Conservation (phyloP, 2,888 invertebrate species). For the Drosophila prostipennis region DNA sequence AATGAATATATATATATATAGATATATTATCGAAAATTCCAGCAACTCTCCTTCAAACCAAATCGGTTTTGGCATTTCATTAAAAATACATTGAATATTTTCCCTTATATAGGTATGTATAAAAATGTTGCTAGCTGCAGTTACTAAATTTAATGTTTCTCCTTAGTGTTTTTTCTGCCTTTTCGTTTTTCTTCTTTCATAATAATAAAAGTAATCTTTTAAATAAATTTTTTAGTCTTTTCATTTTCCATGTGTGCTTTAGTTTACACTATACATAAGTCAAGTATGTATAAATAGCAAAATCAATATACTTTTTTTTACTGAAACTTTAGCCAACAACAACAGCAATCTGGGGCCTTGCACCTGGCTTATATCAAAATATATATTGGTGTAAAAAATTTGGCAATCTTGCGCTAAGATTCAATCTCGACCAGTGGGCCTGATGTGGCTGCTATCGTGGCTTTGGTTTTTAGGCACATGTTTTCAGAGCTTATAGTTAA, state of each 20-base stretch:
- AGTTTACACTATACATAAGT: conserved; percentile 71
- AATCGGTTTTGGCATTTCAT: conserved; percentile 64
- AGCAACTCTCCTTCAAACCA: conserved; percentile 69
- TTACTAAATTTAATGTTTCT: conserved; percentile 64
- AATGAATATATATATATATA: conserved; percentile 29
- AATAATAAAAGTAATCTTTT: conserved; percentile 57
- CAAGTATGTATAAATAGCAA: conserved; percentile 72
- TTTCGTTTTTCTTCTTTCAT: conserved; percentile 39
- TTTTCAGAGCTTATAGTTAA: conserved; percentile 76
- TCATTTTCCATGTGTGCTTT: conserved; percentile 80
- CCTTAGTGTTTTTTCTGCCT: conserved; percentile 20
- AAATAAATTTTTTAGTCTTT: conserved; percentile 79
- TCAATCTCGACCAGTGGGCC: conserved; percentile 34
- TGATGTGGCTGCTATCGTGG: conserved; percentile 37
- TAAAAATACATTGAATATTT: conserved; percentile 59
- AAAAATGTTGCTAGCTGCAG: conserved; percentile 48
- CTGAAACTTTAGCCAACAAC: conserved; percentile 43
- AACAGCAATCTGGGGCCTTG: conserved; percentile 6
- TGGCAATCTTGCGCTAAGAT: conserved; percentile 57
- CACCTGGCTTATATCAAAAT: conserved; percentile 38
- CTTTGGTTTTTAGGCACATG: conserved; percentile 77
- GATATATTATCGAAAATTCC: conserved; percentile 62
- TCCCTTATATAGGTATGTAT: conserved; percentile 25
- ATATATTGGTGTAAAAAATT: conserved; percentile 50
- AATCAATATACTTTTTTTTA: conserved; percentile 69